These are phyloP conservation scores for Phoronis australis DNA, from an alignment of 2,888 invertebrate species.

Conservation along the genomic window DNA sequence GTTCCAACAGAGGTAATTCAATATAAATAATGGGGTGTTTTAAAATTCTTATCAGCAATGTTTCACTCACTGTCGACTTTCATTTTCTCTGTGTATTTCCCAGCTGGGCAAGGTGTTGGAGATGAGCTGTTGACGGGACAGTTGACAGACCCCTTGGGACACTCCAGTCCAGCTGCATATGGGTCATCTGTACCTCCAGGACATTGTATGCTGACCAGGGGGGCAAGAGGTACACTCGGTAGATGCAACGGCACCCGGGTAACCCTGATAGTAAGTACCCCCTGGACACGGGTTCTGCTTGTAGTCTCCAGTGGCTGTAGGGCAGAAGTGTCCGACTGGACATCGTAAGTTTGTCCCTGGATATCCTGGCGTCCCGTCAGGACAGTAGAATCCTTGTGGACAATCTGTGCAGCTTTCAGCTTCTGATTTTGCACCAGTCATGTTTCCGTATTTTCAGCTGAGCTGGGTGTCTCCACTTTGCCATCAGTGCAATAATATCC, in stretches of 20 bases:
- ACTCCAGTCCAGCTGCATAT: slow-evolving; percentile 29
- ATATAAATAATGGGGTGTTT: too few relatives aligned
- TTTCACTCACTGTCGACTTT: too few relatives aligned
- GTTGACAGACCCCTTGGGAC: slow-evolving; percentile 41
- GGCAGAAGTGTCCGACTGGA: slow-evolving; percentile 39
- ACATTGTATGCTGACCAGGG: slow-evolving; percentile 40
- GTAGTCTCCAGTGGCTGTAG: slow-evolving; percentile 28
- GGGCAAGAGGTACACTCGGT: slow-evolving; percentile 37
- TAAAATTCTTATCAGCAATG: too few relatives aligned
- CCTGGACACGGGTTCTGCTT: slow-evolving; percentile 35
- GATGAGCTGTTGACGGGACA: slow-evolving; percentile 26
- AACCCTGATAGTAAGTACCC: slow-evolving; percentile 2
- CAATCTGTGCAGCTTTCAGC: slow-evolving; percentile 31
- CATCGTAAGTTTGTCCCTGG: slow-evolving; percentile 25
- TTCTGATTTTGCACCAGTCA: slow-evolving; percentile 21
- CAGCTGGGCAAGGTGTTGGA: slow-evolving; percentile 35
- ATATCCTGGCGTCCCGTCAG: slow-evolving; percentile 31
- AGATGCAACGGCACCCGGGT: slow-evolving; percentile 22
- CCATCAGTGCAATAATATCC: slow-evolving; percentile 46
- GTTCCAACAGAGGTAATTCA: too few relatives aligned
- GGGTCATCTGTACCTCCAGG: slow-evolving; percentile 37
- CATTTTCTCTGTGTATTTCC: slow-evolving; percentile 36
- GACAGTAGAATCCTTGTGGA: slow-evolving; percentile 45
- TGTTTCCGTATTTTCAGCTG: slow-evolving; percentile 41
- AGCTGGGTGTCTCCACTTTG: slow-evolving; percentile 28